A percentile compares a stretch with the other conserved stretches of the same genome.
Conservation (phyloP, 2,888 invertebrate genomes). For the Lathronympha strigana region DNA sequence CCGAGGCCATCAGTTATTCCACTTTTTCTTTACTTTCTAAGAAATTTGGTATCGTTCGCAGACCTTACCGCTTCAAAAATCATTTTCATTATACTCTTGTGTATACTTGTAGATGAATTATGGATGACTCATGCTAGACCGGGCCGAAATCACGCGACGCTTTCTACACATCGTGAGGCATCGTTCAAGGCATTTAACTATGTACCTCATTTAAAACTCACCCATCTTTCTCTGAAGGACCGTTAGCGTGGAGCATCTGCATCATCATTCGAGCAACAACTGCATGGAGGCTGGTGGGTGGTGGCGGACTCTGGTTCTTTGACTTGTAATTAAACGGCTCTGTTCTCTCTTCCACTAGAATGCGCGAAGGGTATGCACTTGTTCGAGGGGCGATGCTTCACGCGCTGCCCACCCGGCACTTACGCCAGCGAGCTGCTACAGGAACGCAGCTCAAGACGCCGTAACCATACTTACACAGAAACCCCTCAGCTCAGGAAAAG, state of each 20-base stretch:
- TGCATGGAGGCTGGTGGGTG: slow-evolving; percentile 82
- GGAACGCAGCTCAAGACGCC: slow-evolving; percentile 71
- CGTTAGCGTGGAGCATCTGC: slow-evolving; percentile 65
- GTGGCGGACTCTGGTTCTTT: slow-evolving; percentile 65
- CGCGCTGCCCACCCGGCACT: slow-evolving; percentile 82
- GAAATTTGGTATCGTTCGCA: no score
- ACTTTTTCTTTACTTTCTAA: no score
- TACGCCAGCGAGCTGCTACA: slow-evolving; percentile 73
- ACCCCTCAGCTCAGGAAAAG: slow-evolving; percentile 59
- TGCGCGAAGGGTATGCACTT: slow-evolving; percentile 86
- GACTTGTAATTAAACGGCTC: slow-evolving; percentile 66
- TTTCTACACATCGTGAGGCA: no score
- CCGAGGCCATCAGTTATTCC: no score
- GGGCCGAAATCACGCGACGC: no score
- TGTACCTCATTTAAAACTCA: background rate
- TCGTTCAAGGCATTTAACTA: no score
- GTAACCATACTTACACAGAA: slow-evolving; percentile 68
- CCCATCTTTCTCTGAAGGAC: slow-evolving; percentile 51
- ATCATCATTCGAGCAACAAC: slow-evolving; percentile 69
- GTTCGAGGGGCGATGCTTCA: slow-evolving; percentile 85
- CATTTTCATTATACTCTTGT: no score
- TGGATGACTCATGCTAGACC: no score
- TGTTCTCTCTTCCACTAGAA: slow-evolving; percentile 85
- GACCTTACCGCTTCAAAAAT: no score
- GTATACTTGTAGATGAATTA: no score